Conservation (phyloP, 2,113 vertebrate genomes). For the Odontesthes bonariensis region DNA sequence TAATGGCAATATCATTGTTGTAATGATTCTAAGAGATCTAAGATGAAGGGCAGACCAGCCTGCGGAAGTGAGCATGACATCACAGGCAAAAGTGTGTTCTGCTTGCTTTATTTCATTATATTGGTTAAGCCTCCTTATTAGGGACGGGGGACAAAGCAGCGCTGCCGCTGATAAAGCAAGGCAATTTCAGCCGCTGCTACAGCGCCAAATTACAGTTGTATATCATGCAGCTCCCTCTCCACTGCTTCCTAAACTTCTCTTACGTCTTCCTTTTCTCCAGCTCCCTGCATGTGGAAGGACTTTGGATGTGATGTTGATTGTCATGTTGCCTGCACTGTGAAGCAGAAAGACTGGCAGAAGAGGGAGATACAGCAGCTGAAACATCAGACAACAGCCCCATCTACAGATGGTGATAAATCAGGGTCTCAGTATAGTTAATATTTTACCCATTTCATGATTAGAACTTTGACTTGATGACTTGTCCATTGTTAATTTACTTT, state of each 20-base stretch:
- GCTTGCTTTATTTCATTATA: conserved; percentile 76
- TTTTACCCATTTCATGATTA: background rate
- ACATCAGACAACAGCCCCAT: conserved; percentile 77
- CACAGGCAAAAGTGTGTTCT: conserved; percentile 64
- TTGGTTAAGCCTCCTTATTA: conserved; percentile 76
- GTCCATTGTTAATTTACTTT: too few species aligned
- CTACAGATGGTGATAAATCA: conserved; percentile 63
- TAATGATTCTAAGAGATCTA: conserved; percentile 54
- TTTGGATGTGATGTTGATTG: conserved; percentile 73
- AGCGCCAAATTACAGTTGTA: conserved; percentile 80
- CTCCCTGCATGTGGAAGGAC: conserved; percentile 39
- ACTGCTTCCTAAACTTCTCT: conserved; percentile 54
- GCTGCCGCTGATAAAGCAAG: conserved; percentile 82
- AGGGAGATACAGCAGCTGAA: conserved; percentile 18
- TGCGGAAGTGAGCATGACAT: conserved; percentile 69
- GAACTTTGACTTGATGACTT: background rate
- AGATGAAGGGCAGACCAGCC: conserved; percentile 47
- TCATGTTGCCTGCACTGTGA: conserved; percentile 50
- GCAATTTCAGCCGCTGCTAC: conserved; percentile 79
- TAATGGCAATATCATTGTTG: conserved; percentile 63
- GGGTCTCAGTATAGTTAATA: background rate
- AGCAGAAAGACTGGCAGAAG: conserved; percentile 43
- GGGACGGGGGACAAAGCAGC: conserved; percentile 36
- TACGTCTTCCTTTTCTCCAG: conserved; percentile 10
- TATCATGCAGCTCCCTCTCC: conserved; percentile 71